Conservation (phyloP, 2,113 vertebrate genomes). For the Philantomba maxwellii region DNA sequence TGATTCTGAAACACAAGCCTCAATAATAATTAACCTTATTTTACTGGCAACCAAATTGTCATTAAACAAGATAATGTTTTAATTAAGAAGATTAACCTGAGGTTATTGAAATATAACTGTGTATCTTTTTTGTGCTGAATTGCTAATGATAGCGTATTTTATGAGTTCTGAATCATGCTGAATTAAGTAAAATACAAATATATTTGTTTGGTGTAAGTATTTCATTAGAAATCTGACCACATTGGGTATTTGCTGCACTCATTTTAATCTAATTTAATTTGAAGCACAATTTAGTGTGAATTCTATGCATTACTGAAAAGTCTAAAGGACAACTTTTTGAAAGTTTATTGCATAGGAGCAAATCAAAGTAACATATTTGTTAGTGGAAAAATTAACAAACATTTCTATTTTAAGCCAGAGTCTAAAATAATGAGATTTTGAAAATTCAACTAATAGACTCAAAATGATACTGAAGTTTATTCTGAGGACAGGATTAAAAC, state of each 20-base stretch:
- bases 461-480: neutral
- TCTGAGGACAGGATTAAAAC: neutral
- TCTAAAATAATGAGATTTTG: neutral
- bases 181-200: slow-evolving; percentile 66
- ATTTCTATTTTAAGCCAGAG: neutral
- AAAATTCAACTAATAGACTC: neutral
- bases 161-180: slow-evolving; percentile 57
- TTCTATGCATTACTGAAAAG: neutral
- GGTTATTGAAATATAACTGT: slow-evolving; percentile 61
- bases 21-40: slow-evolving; percentile 77
- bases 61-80: slow-evolving; percentile 77
- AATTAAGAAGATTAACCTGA: slow-evolving; percentile 77
- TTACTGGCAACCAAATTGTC: slow-evolving; percentile 71
- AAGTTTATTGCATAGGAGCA: slow-evolving; percentile 15
- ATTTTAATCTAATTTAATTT: slow-evolving; percentile 47
- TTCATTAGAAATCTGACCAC: slow-evolving; percentile 53
- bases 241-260: neutral
- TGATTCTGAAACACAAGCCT: slow-evolving; percentile 64
- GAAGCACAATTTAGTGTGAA: slow-evolving; percentile 31
- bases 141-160: slow-evolving; percentile 69
- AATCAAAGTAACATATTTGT: neutral
- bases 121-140: slow-evolving; percentile 72
- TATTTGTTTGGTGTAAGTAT: slow-evolving; percentile 44
- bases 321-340: slow-evolving; percentile 8
- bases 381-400: neutral